Evolutionary conservation across 2,888 invertebrate species (phyloP).

Genomic region (Drosophila mercatorum): DNA sequence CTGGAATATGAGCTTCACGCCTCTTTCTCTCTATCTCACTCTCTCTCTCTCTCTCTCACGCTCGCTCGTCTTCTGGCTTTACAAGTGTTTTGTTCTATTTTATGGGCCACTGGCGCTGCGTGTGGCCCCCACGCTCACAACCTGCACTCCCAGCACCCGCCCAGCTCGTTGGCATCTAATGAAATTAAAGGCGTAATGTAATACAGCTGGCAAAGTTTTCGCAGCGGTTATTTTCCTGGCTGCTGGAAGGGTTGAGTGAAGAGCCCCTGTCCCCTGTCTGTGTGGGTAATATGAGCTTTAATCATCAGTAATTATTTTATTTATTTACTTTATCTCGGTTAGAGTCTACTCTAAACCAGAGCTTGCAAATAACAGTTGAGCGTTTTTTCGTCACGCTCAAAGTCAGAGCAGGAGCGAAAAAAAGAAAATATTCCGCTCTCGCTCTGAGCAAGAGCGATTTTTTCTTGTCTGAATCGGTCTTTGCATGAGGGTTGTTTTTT

Average conservation of each 20-base stretch:
- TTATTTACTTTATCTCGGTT: slow-evolving; percentile 10
- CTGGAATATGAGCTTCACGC: slow-evolving; percentile 61
- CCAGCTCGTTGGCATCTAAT: slow-evolving; percentile 62
- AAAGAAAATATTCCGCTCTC: too few relatives aligned
- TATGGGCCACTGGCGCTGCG: slow-evolving; percentile 64
- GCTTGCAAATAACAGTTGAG: too few relatives aligned
- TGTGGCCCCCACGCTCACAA: slow-evolving; percentile 20
- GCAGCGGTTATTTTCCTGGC: slow-evolving; percentile 69
- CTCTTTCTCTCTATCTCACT: not conserved
- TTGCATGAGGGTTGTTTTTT: too few relatives aligned
- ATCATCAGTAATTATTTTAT: slow-evolving; percentile 17
- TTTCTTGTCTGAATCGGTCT: too few relatives aligned
- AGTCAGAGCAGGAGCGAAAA: too few relatives aligned
- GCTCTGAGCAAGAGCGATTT: too few relatives aligned
- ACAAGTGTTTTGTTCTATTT: slow-evolving; percentile 75
- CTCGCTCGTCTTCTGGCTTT: slow-evolving; percentile 44
- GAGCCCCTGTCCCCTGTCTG: not conserved
- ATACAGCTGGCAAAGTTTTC: slow-evolving; percentile 74
- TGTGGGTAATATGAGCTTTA: slow-evolving; percentile 6
- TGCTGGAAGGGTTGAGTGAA: slow-evolving; percentile 19
- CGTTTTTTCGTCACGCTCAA: too few relatives aligned
- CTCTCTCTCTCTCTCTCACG: not conserved
- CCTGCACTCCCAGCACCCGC: slow-evolving; percentile 4
- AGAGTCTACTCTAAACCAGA: not conserved
- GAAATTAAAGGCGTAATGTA: slow-evolving; percentile 78